phyloP scores from a whole-genome alignment of 2,888 invertebrate species.

The Sturmia bella region DNA sequence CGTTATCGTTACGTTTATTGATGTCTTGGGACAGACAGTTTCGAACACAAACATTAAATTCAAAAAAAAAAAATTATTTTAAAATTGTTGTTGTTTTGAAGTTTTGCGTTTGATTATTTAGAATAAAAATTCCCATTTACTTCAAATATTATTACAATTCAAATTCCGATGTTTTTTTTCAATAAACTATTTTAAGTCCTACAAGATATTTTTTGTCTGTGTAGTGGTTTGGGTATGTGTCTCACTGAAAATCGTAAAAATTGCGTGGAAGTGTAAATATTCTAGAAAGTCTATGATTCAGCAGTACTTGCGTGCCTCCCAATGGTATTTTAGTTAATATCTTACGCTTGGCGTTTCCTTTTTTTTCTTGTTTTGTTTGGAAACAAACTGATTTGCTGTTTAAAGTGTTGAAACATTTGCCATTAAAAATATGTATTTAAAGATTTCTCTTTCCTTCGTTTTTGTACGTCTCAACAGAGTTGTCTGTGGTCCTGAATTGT shows the following conservation, averaged over 20 bases:
- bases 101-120: too few species aligned
- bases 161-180: not conserved
- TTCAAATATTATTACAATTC: too few species aligned
- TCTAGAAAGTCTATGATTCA: not conserved
- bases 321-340: not conserved
- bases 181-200: not conserved
- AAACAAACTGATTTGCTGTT: not conserved
- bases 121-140: too few species aligned
- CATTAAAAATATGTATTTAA: constrained; percentile 23
- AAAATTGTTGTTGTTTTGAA: too few species aligned
- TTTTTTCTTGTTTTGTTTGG: not conserved
- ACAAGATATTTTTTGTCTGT: not conserved
- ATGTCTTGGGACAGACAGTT: too few species aligned
- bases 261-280: not conserved
- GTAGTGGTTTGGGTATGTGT: too few species aligned
- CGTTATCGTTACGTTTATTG: too few species aligned
- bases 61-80: too few species aligned
- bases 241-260: not conserved
- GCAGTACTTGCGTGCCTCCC: not conserved
- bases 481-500: constrained; percentile 36
- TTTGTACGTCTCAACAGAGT: constrained; percentile 34
- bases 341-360: not conserved
- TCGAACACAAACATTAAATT: too few species aligned
- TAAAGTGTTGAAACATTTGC: constrained; percentile 39
- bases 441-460: constrained; percentile 3